Base-by-base conservation (phyloP, 2,113 vertebrate species). In the Barbus barbus region DNA sequence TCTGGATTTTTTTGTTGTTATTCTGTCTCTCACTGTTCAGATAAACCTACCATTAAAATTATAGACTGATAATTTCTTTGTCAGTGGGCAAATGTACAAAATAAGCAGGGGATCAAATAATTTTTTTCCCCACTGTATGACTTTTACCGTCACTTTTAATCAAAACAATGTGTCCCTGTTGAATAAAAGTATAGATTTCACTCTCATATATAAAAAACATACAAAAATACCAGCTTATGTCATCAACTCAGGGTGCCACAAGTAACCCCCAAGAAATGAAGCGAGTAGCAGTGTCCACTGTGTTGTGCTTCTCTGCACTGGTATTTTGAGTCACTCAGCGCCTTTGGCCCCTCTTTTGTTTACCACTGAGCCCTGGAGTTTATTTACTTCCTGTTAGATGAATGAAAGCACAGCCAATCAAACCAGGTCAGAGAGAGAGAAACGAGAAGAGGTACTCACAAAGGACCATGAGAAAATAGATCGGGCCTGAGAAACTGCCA, bases 371-470 rank as follows among this genome's bases (percentile, higher is more conserved):
- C 51, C 67, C 77, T 26, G 12, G 38, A 72, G 77, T 73, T 67
- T 85, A 56, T 80, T 79, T 85, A 26, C 51, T 73, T 85, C 77
- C 77, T 73, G 77, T 51, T 72, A 28, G 36, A 72, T 78, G 65
- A 84, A 84, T 84, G 36, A 67, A 69, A 58, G 20, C 65, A 71
- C 51, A 79, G 36, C 63, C 76, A 79, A 84, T 79, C 63, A 73
- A 84, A 73, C 76, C 83, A 79, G 76, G 76, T 79, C 76, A 80
- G 76, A 61, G 83, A 80, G 83, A 79, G 20, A 73, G 63, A 46
- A 28, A 44, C 8, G 1, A 36, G 16, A 41, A 83, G 56, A 83
- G 5, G 51, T 79, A 11, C 56, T 79, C 56, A 26, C 33, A 76
- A 61, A 56, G 73, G 44, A 67, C 18, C 22, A 77, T 61, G 18